Evolutionary conservation across 2,113 vertebrate species (phyloP), one percentile per base, ranked within the genome.

Genomic region (Rhadina sibilatrix): DNA sequence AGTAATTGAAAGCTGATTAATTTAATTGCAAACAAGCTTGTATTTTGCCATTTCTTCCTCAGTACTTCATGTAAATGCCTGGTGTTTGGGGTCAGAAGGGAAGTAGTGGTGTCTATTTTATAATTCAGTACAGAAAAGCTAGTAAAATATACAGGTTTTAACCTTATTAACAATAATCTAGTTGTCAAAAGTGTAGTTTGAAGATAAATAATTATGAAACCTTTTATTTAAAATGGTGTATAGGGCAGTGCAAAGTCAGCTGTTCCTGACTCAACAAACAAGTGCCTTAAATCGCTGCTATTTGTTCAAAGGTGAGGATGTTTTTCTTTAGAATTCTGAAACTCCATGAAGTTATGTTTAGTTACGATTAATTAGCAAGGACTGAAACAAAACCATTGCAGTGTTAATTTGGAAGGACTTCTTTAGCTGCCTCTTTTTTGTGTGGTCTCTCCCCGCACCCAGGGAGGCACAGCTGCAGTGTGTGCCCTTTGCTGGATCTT

Each of bases 1-100:
- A 88, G 71, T 93, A 95, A 94, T 93, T 96, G 94, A 96, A 95
- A 97, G 65, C 63, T 94, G 83, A 94, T 96, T 93, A 96, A 93
- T 96, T 92, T 95, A 97, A 97, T 96, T 96, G 84, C 86, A 91
- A 84, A 71, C 61, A 95, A 87, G 71, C 89, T 96, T 84, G 80
- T 93, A 74, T 95, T 92, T 96, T 83, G 27, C 59, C 15, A 22
- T 92, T 76, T 92, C 49, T 90, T 77, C 37, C 31, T 84, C 63
- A 89, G 33, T 76, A 30, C 28, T 72, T 86, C 30, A 38, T 63
- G n/a, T 87, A 74, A 76, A 31, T 88, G 87, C 38, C 1, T 50
- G 18, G 72, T 93, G 37, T 93, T 97, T 89, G 46, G 90, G 87
- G 94, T 96, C 93, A 83, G 70, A 91, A 64, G 95, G 91, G 76